Evolutionary conservation across 2,888 invertebrate genomes (phyloP), one percentile per base, ranked within the genome.

Genomic region (Amiota minor): DNA sequence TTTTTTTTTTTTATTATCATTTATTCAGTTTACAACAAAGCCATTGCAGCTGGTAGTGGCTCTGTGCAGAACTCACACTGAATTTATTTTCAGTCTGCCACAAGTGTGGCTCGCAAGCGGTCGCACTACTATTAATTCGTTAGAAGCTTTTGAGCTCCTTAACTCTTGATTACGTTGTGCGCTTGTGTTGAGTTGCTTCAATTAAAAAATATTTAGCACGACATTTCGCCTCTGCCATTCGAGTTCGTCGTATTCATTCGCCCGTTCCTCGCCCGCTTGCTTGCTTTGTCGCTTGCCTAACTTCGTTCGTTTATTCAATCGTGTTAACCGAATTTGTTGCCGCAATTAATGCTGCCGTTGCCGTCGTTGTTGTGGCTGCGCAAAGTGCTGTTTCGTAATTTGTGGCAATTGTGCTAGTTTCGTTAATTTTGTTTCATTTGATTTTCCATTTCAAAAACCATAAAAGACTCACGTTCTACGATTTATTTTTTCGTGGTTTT

Each of bases 81-180:
- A 82, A 81, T 78, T 81, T 79, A 79, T 87, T 20, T 16, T 20
- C 82, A 88, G 87, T 88, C 88, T 87, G 85, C 85, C 84, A 78
- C 80, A 84, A 87, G 87, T 85, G 84, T 83, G 83, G 80, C 81
- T 85, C 79, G 81, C 78, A 85, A 81, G 83, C 86, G 86, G 87
- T 87, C 81, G 88, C 85, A 72, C 61, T 35, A 35, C 35, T 35
- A 35, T 35, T 35, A 35, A 35, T 3, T 64, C 45, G n/a, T 45
- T 16, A 46, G 12, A 50, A 49, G 16, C 53, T 23, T 16, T 18
- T 20, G 50, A 18, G 20, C 20, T 18, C 11, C 18, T 50, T 18
- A 6, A 14, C 18, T 35, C 35, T 35, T 35, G 35, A 35, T 8
- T 35, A 3, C 0, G 6, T 0, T 35, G 35, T 35, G 35, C 59